Evolutionary conservation across 2,797 vertebrate species (phyloP), one percentile per base, ranked within the genome.

Genomic region (Siniperca obscura): DNA sequence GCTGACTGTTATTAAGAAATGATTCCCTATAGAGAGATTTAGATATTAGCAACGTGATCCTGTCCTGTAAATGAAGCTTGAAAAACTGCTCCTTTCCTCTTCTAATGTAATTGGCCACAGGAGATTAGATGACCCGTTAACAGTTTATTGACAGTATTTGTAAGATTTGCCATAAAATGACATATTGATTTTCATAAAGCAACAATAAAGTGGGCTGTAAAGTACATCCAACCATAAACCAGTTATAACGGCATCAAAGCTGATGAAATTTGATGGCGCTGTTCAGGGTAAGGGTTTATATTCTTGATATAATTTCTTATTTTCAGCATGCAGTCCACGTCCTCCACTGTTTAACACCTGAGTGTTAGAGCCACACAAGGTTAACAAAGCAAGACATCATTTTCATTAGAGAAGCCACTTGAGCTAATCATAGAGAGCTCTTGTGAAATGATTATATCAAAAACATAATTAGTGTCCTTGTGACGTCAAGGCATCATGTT

Each of bases 381-480:
- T 92, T 93, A 94, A 94, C 92, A 94, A 93, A 94, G 93, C 90
- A 85, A 91, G 89, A 89, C 91, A 91, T 92, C 67, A 87, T 91
- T 93, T 92, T 91, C 91, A 93, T 95, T 90, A 90, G 90, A 83
- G 81, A 61, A 85, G 74, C 88, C 90, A 88, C 93, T 91, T 73
- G 87, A 93, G 93, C 89, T 91, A 88, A 92, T 93, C 90, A 89
- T 69, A 25, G 84, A 78, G 85, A 79, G 91, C 91, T 86, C 90
- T 89, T 52, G 70, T 89, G 72, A 80, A 86, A 88, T 91, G 87
- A 94, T 95, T 95, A 91, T 91, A 90, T 92, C 89, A 86, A 87
- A 91, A 89, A 77, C 82, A 81, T 91, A 89, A 93, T 94, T 88
- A 91, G 88, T 69, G 79, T 85, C 89, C 88, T 82, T 70, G 87